Conservation (phyloP, 1,140 invertebrate species). For the Chionoecetes opilio region DNA sequence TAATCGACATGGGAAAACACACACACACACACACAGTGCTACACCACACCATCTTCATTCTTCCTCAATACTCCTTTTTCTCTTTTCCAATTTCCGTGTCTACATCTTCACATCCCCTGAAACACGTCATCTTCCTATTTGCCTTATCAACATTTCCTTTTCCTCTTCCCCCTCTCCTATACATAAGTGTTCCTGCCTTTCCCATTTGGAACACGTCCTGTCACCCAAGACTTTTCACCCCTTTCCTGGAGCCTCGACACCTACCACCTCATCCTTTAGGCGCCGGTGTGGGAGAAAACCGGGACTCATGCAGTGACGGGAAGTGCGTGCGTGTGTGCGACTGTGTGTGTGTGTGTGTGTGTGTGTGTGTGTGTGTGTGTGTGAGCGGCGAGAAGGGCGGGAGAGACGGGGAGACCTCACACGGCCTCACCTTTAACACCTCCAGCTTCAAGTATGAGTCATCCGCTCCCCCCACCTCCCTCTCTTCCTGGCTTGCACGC, state of each 20-base stretch:
- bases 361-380: conserved; percentile 12
- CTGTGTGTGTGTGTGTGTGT: conserved; percentile 9
- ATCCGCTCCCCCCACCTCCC: background rate
- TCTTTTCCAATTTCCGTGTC: background rate
- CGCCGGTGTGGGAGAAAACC: background rate
- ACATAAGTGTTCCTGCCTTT: background rate
- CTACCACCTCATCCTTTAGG: background rate
- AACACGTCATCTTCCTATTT: background rate
- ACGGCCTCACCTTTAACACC: background rate
- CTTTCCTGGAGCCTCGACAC: background rate
- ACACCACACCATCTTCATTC: too few relatives aligned
- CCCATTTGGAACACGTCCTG: background rate
- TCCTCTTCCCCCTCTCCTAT: background rate
- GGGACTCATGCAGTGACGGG: background rate
- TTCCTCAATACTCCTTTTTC: background rate
- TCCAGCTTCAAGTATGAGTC: conserved; percentile 5
- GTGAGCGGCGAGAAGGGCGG: background rate
- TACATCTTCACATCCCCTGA: background rate
- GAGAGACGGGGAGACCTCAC: background rate
- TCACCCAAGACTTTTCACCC: background rate
- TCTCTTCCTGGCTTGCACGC: background rate
- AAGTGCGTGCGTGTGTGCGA: conserved; percentile 24
- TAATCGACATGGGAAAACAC: too few relatives aligned
- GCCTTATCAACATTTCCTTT: background rate
- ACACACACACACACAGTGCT: too few relatives aligned